These are phyloP conservation scores for Drosophila greeni DNA, from an alignment of 2,888 invertebrate species.

Conservation along the genomic window DNA sequence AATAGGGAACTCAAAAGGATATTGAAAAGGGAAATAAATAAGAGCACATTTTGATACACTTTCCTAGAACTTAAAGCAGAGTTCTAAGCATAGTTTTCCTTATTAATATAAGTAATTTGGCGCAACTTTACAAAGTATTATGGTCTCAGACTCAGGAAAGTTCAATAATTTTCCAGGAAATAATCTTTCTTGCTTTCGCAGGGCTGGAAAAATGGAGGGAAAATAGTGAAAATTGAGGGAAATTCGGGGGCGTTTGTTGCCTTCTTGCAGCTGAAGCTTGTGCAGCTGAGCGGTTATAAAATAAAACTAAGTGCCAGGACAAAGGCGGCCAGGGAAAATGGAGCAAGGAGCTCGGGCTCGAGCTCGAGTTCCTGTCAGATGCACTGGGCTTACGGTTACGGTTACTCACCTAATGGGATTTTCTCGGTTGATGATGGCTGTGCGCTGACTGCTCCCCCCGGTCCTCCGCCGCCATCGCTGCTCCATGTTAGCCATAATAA, in stretches of 20 bases:
- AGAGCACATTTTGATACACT: not conserved
- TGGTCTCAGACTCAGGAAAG: no score
- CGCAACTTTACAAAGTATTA: not conserved
- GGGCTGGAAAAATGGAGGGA: not conserved
- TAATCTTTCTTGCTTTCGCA: not conserved
- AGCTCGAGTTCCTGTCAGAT: conserved; percentile 32
- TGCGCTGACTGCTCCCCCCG: conserved; percentile 63
- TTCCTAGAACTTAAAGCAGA: no score
- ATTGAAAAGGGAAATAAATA: not conserved
- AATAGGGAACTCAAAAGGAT: not conserved
- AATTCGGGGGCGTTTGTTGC: conserved; percentile 2
- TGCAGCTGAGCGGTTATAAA: conserved; percentile 37
- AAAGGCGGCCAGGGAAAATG: conserved; percentile 3
- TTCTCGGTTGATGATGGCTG: conserved; percentile 79
- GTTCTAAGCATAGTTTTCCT: no score
- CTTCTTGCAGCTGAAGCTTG: conserved; percentile 21
- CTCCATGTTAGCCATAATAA: conserved; percentile 75
- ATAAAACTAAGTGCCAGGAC: conserved; percentile 36
- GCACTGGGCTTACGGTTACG: conserved; percentile 49
- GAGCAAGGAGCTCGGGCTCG: not conserved
- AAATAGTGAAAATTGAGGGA: conserved; percentile 2
- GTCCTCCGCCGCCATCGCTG: conserved; percentile 55
- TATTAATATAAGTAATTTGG: not conserved
- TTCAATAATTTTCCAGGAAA: not conserved
- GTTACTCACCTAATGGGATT: conserved; percentile 78